Evolutionary conservation across 2,888 invertebrate genomes (phyloP), one percentile per base, ranked within the genome.

Genomic region (Yponomeuta sedellus): DNA sequence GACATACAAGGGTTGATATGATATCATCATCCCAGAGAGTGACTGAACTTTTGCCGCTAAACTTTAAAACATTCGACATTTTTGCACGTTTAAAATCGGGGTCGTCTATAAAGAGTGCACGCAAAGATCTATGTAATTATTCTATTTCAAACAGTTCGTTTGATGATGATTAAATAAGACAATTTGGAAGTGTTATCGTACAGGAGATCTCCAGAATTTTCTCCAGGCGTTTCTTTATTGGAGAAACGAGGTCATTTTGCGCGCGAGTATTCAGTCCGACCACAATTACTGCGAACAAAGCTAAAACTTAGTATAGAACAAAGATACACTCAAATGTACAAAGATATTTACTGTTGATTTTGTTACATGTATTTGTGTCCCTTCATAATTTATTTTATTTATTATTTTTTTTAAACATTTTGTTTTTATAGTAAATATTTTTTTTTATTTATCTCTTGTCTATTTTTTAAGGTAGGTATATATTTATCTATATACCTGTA

Each of bases 161-260:
- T 52, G 44, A 52, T 52, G 44, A 52, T 16, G 44, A 44, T 44
- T 44, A 44, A 52, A 52, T 52, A 52, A 52, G 44, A 52, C 44
- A 52, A 52, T 52, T 52, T 52, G 44, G 44, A 52, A 12, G 44
- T 52, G 44, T 52, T 52, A 52, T 52, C 44, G 12, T 52, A 52
- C 16, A 52, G 6, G 16, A 52, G 16, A 52, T 52, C 44, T 52
- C 44, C 44, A 52, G 44, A 52, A 16, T 52, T 52, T 52, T 52
- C 44, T 52, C 44, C 44, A 52, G 44, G 10, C 44, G 16, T 52
- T 52, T 34, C 44, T 16, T 4, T 52, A 52, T 52, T 16, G 16
- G 16, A 16, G 44, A 52, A 52, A 52, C 16, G 44, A 52, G 44
- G 44, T 52, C 44, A 52, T 34, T 5, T 6, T 34, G 34, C 10